Evolutionary conservation across 2,888 invertebrate species (phyloP), one percentile per base, ranked within the genome.

Genomic region (Epiblema foenella): DNA sequence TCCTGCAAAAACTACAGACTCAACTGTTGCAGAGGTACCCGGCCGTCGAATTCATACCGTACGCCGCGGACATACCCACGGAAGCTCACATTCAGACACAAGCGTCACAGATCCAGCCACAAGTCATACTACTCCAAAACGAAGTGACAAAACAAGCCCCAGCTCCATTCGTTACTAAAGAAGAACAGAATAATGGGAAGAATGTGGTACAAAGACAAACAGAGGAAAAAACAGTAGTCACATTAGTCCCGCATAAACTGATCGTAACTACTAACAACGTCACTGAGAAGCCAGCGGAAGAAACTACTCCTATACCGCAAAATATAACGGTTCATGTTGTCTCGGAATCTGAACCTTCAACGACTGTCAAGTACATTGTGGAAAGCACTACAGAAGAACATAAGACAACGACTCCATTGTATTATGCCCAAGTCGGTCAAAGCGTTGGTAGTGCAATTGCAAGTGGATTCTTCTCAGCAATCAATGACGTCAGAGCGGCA

Each of bases 401-500:
- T 54, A 88, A 84, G 42, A 84, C 87, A 20, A 88, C 75, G 4
- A 75, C 89, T 12, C 90, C 94, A 0, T 87, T 94, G 54, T 94
- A 93, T 74, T 94, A 93, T 68, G 89, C 93, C 9, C 94, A 94
- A 79, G 85, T 93, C 0, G 90, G 90, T 18, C 90, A 88, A 81
- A 89, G 85, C 57, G 85, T 90, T 4, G 90, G 88, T 0, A 85
- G 84, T 75, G 83, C 86, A 51, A 83, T 90, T 52, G 89, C 91
- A 1, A 89, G 87, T 74, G 90, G 90, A 0, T 91, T 94, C 76
- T 96, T 94, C 77, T 93, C 95, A 0, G 94, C 95, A 0, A 85
- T 96, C 39, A 95, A 95, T 15, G 95, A 94, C 75, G 94, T 94
- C 29, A 94, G 95, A 83, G 94, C 94, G 0, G 95, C 95, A 12